Conservation (phyloP, 2,888 invertebrate species). For the Molanna angustata region DNA sequence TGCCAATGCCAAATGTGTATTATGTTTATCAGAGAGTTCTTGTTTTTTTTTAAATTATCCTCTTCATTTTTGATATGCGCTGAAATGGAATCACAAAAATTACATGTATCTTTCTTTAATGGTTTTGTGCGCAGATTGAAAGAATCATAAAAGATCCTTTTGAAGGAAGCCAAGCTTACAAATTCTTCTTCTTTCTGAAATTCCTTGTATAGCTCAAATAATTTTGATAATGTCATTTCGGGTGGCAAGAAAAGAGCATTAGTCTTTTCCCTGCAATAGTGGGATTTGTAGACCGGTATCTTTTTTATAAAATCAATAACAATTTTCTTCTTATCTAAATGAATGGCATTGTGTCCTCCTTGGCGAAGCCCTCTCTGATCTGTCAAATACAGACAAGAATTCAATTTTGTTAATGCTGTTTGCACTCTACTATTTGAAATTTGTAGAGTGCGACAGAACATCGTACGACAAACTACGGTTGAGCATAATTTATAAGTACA, state of each 20-base stretch:
- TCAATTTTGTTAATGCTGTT: not conserved
- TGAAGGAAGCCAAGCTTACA: not conserved
- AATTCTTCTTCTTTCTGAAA: not conserved
- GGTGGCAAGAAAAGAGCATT: slow-evolving; percentile 1
- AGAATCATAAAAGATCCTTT: not conserved
- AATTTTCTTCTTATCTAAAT: not conserved
- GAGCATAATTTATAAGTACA: not conserved
- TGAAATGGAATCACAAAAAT: not conserved
- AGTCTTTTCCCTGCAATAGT: not conserved
- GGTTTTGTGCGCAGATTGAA: not conserved
- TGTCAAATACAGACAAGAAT: not conserved
- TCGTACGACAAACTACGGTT: not conserved
- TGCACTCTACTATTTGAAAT: slow-evolving; percentile 4
- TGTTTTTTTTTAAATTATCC: not conserved
- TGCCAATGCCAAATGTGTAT: not conserved
- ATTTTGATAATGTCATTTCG: slow-evolving; percentile 1
- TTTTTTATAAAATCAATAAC: slow-evolving; percentile 1
- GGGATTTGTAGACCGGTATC: slow-evolving; percentile 1
- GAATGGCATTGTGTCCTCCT: not conserved
- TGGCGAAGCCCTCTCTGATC: slow-evolving; percentile 1
- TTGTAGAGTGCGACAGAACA: not conserved
- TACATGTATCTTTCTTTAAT: slow-evolving; percentile 1
- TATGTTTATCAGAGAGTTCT: not conserved
- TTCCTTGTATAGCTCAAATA: not conserved
- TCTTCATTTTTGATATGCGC: not conserved